Evolutionary conservation across 2,888 invertebrate species (phyloP).

Genomic region (Trachelus troglodyta): DNA sequence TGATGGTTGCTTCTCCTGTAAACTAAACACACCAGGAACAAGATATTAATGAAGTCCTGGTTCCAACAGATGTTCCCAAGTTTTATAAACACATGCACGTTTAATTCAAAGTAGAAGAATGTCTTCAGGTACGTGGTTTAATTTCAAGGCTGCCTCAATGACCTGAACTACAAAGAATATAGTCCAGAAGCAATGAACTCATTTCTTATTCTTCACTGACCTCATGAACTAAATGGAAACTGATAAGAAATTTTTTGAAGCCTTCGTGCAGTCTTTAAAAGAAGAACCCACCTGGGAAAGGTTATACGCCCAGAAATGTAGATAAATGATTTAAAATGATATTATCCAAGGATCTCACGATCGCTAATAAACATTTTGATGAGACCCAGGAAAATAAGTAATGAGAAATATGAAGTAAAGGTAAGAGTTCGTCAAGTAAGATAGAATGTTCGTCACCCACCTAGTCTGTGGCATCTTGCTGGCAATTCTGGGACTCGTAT

Average conservation of each 20-base stretch:
- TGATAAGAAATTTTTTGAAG: neutral
- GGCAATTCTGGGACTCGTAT: slow-evolving; percentile 9
- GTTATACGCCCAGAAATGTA: neutral
- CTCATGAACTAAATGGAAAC: neutral
- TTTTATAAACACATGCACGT: neutral
- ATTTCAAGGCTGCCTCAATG: neutral
- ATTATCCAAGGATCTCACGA: neutral
- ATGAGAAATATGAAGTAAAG: slow-evolving; percentile 3
- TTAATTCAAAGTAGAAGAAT: neutral
- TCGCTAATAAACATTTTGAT: neutral
- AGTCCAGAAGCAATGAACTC: neutral
- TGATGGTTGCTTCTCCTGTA: slow-evolving; percentile 56
- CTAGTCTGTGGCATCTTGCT: slow-evolving; percentile 62
- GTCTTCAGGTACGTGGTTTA: neutral
- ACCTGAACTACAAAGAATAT: neutral
- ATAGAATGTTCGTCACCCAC: slow-evolving; percentile 48
- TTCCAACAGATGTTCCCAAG: neutral
- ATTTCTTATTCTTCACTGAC: neutral
- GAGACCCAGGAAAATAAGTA: neutral
- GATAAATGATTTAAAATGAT: neutral
- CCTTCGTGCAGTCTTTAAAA: neutral
- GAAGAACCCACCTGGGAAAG: neutral
- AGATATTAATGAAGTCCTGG: neutral
- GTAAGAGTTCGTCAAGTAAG: slow-evolving; percentile 23
- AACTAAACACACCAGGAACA: slow-evolving; percentile 35